Percentiles rank a stretch among this genome's conserved stretches.
These are phyloP conservation scores for Ptyas mucosa DNA, from an alignment of 2,113 vertebrate species.

Conservation along the genomic window DNA sequence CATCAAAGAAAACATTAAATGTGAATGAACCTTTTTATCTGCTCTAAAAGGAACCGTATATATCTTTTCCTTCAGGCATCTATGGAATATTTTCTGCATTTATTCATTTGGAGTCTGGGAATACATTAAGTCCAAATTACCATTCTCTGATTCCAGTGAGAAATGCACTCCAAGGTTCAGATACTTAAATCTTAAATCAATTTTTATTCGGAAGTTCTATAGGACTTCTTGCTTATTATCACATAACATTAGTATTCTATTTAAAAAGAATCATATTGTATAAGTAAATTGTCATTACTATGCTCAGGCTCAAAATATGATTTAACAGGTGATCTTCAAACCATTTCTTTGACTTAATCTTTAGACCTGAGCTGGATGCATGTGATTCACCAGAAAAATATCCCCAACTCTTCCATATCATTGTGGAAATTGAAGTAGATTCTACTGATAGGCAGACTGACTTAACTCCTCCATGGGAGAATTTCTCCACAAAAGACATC, in stretches of 20 bases:
- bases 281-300: neutral
- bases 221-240: neutral
- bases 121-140: neutral
- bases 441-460: constrained; percentile 86
- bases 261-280: neutral
- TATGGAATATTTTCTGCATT: neutral
- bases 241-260: neutral
- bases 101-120: neutral
- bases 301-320: neutral
- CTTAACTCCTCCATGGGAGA: constrained; percentile 95
- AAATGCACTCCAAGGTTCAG: neutral
- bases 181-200: neutral
- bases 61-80: neutral
- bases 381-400: constrained; percentile 98
- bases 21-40: neutral
- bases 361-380: constrained; percentile 92
- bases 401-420: constrained; percentile 92
- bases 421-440: constrained; percentile 91
- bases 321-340: neutral
- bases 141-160: neutral
- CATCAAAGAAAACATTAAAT: neutral
- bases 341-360: constrained; percentile 10
- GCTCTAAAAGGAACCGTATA: neutral
- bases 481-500: constrained; percentile 91
- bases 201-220: neutral